These are phyloP conservation scores for Rallus limicola DNA, from an alignment of 2,113 vertebrate genomes.

Conservation along the genomic window DNA sequence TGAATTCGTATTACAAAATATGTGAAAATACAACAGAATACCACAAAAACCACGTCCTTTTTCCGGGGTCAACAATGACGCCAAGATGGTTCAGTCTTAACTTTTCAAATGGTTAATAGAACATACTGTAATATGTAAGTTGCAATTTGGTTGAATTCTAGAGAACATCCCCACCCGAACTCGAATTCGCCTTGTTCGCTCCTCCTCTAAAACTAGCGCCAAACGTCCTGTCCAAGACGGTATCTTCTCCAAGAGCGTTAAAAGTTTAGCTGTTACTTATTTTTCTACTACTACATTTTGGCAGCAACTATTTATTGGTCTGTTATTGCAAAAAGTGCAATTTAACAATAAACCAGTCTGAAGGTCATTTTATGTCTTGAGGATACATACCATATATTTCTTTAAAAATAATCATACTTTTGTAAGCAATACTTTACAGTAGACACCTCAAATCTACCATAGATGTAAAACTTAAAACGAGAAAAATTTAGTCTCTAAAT, in stretches of 20 bases:
- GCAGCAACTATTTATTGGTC: conserved; percentile 81
- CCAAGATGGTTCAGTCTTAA: conserved; percentile 49
- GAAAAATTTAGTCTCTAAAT: conserved; percentile 84
- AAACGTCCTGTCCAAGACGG: conserved; percentile 57
- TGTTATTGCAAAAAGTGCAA: conserved; percentile 83
- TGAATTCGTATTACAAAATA: conserved; percentile 73
- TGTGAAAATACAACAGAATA: conserved; percentile 73
- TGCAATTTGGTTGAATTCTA: conserved; percentile 75
- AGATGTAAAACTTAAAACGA: conserved; percentile 85
- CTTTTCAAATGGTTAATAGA: conserved; percentile 32
- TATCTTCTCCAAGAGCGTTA: conserved; percentile 59
- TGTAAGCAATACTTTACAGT: conserved; percentile 87
- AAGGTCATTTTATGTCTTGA: conserved; percentile 81
- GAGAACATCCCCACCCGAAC: conserved; percentile 57
- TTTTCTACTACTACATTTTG: conserved; percentile 77
- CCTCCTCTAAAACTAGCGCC: conserved; percentile 55
- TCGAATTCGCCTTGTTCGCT: conserved; percentile 8
- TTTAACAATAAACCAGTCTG: conserved; percentile 85
- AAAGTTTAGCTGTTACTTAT: conserved; percentile 63
- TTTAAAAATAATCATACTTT: conserved; percentile 87
- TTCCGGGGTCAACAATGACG: conserved; percentile 25
- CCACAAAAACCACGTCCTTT: conserved; percentile 58
- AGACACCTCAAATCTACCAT: conserved; percentile 86
- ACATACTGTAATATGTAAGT: conserved; percentile 65
- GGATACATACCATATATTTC: conserved; percentile 86